These are phyloP conservation scores for Podargus strigoides DNA, from an alignment of 2,797 vertebrate genomes.

Conservation along the genomic window DNA sequence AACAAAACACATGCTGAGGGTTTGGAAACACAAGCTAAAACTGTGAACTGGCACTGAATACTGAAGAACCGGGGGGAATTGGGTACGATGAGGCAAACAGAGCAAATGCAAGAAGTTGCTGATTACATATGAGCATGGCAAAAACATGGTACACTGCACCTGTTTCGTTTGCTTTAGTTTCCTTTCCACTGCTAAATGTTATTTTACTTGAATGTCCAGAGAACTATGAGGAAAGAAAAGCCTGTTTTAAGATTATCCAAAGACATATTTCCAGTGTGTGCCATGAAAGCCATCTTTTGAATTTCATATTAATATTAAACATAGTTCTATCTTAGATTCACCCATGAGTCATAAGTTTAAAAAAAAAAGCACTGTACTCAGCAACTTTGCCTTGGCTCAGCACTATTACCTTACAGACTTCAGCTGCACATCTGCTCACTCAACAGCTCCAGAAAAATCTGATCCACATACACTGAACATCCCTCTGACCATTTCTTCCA, in stretches of 20 bases:
- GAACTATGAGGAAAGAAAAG: neutral
- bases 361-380: slow-evolving; percentile 15
- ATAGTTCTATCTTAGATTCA: slow-evolving; percentile 10
- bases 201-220: neutral
- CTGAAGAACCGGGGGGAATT: neutral
- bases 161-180: neutral
- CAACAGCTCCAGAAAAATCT: slow-evolving; percentile 32
- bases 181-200: neutral
- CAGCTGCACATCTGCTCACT: slow-evolving; percentile 38
- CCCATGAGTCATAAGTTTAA: slow-evolving; percentile 24
- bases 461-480: neutral
- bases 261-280: neutral
- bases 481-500: neutral
- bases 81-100: neutral
- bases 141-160: neutral
- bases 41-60: neutral
- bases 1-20: neutral
- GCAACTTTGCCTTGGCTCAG: slow-evolving; percentile 53
- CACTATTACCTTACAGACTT: slow-evolving; percentile 28
- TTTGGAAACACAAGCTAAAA: neutral
- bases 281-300: neutral
- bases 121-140: neutral
- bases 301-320: slow-evolving; percentile 25
- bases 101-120: neutral
- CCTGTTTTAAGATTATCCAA: neutral